A percentile compares a stretch with the other conserved stretches of the same genome.
These are phyloP conservation scores for Scylla paramamosain DNA, from an alignment of 1,140 invertebrate genomes.

Conservation along the genomic window DNA sequence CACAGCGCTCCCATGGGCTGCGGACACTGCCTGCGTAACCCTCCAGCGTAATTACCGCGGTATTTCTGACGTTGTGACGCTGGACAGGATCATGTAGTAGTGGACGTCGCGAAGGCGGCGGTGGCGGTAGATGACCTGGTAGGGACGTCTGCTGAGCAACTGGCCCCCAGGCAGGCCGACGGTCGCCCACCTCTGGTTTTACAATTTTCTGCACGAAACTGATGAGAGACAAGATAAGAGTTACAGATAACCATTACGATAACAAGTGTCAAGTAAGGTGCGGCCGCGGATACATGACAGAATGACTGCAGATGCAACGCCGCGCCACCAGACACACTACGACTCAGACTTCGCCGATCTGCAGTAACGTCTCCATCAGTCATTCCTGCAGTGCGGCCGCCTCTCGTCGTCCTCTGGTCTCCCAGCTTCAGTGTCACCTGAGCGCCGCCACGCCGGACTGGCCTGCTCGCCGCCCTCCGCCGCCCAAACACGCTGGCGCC, in stretches of 20 bases:
- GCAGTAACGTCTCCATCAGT: background rate
- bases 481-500: no score
- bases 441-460: background rate
- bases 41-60: slow-evolving; percentile 59
- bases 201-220: slow-evolving; percentile 76
- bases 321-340: background rate
- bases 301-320: background rate
- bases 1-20: background rate
- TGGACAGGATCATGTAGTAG: background rate
- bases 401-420: no score
- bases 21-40: background rate
- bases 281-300: slow-evolving; percentile 51
- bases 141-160: slow-evolving; percentile 9
- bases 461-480: no score
- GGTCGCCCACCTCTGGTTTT: slow-evolving; percentile 73
- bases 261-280: slow-evolving; percentile 71
- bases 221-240: slow-evolving; percentile 72
- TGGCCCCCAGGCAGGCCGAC: slow-evolving; percentile 27
- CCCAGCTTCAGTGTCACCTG: background rate
- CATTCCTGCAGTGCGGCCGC: no score
- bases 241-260: slow-evolving; percentile 72
- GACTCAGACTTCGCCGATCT: background rate
- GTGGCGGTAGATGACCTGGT: slow-evolving; percentile 41
- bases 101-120: background rate
- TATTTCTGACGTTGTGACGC: slow-evolving; percentile 50